A percentile compares a stretch with the other conserved stretches of the same genome.
phyloP scores from a whole-genome alignment of 2,113 vertebrate species.

The Oncorhynchus mykiss region DNA sequence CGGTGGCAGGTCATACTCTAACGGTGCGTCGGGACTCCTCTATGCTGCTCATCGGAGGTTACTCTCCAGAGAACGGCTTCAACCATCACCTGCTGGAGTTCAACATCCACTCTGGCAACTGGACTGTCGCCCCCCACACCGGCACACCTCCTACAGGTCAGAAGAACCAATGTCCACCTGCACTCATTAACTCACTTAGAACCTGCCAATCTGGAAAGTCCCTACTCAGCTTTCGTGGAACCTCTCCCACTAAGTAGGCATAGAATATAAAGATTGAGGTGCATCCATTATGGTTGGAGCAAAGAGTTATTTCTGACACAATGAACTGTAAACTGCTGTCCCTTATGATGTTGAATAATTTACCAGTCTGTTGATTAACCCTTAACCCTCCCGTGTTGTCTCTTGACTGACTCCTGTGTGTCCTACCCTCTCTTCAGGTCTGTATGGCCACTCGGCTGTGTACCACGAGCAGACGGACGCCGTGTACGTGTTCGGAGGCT shows the following conservation, averaged over 20 bases:
- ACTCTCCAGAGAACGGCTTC: conserved; percentile 89
- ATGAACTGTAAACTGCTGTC: too few relatives aligned
- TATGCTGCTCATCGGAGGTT: conserved; percentile 86
- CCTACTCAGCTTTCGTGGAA: neutral
- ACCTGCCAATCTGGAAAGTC: neutral
- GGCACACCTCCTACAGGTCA: conserved; percentile 89
- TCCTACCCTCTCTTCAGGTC: conserved; percentile 64
- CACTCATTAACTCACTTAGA: too few relatives aligned
- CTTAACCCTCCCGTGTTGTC: neutral
- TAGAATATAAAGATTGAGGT: too few relatives aligned
- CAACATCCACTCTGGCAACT: conserved; percentile 77
- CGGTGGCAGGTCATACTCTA: conserved; percentile 85
- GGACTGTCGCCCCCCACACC: conserved; percentile 79
- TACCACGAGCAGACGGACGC: conserved; percentile 89
- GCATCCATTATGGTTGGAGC: too few relatives aligned
- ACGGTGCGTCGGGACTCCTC: conserved; percentile 78
- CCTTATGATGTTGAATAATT: too few relatives aligned
- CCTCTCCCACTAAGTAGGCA: neutral
- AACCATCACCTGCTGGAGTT: conserved; percentile 87
- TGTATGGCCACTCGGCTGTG: conserved; percentile 87
- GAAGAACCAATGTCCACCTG: neutral
- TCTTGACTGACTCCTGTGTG: neutral
- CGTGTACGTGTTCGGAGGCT: conserved; percentile 89
- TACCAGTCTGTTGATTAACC: neutral
- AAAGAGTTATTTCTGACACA: too few relatives aligned